Percentiles rank a stretch among this genome's conserved stretches.
Evolutionary conservation across 2,797 vertebrate genomes (phyloP).

Genomic region (Arnoldichthys spilopterus): DNA sequence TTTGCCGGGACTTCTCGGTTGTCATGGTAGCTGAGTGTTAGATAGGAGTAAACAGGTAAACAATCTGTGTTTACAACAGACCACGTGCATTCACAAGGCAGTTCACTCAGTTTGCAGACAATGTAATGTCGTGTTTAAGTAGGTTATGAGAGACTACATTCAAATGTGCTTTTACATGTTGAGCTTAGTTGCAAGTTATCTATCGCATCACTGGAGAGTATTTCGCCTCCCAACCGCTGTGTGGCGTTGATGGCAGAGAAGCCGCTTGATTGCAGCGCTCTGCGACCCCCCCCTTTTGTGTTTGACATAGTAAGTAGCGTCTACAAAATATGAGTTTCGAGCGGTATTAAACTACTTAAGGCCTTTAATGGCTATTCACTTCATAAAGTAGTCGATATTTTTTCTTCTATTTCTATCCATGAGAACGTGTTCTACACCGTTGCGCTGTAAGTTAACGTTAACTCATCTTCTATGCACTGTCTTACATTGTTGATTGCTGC

Average conservation of each 20-base stretch:
- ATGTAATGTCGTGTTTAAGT: not conserved
- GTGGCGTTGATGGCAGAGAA: not conserved
- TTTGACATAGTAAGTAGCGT: not conserved
- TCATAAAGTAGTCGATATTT: not conserved
- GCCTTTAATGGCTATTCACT: not conserved
- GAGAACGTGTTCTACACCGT: not conserved
- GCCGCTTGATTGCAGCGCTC: not conserved
- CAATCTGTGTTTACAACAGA: not conserved
- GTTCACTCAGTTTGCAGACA: not conserved
- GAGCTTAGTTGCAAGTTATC: not conserved
- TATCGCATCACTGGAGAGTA: not conserved
- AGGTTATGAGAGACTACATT: not conserved
- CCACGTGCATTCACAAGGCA: no score
- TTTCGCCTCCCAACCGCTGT: not conserved
- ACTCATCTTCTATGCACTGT: no score
- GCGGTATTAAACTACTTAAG: not conserved
- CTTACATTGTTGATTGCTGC: no score
- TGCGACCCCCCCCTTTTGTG: not conserved
- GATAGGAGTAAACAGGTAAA: not conserved
- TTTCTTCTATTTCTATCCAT: not conserved
- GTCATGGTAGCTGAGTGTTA: not conserved
- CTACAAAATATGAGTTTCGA: not conserved
- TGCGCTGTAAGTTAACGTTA: no score
- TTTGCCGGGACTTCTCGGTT: not conserved
- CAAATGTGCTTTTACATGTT: not conserved